A percentile compares a stretch with the other conserved stretches of the same genome.
Conservation (phyloP, 2,888 invertebrate species). For the Erebia aethiops region DNA sequence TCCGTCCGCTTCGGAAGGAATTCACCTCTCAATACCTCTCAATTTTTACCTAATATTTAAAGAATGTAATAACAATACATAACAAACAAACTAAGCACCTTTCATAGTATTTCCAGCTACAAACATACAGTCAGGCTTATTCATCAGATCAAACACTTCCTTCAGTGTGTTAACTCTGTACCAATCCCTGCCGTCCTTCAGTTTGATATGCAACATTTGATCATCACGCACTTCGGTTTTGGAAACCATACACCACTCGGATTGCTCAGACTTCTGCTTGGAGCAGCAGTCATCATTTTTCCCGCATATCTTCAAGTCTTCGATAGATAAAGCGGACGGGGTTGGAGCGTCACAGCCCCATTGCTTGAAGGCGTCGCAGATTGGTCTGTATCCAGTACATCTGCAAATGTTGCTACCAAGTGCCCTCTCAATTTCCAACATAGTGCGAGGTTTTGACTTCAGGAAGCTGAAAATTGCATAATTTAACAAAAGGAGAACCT, state of each 20-base stretch:
- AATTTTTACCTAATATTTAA: no score
- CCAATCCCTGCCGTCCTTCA: conserved; percentile 72
- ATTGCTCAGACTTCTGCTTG: conserved; percentile 27
- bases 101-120: conserved; percentile 81
- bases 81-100: conserved; percentile 35
- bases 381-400: conserved; percentile 87
- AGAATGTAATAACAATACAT: no score
- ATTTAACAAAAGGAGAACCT: neutral
- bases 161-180: conserved; percentile 75
- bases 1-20: no score
- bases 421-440: conserved; percentile 84
- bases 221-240: conserved; percentile 76
- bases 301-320: conserved; percentile 58
- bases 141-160: conserved; percentile 80
- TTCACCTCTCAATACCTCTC: no score
- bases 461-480: conserved; percentile 3
- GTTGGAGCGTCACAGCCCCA: conserved; percentile 77
- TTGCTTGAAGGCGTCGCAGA: conserved; percentile 85
- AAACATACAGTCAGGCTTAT: conserved; percentile 75
- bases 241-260: conserved; percentile 54
- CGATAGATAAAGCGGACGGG: conserved; percentile 53
- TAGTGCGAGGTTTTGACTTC: conserved; percentile 62
- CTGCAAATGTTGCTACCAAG: conserved; percentile 89
- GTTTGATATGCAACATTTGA: conserved; percentile 57
- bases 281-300: neutral